Evolutionary conservation across 2,113 vertebrate genomes (phyloP), one percentile per base, ranked within the genome.

Genomic region (Scomber colias): DNA sequence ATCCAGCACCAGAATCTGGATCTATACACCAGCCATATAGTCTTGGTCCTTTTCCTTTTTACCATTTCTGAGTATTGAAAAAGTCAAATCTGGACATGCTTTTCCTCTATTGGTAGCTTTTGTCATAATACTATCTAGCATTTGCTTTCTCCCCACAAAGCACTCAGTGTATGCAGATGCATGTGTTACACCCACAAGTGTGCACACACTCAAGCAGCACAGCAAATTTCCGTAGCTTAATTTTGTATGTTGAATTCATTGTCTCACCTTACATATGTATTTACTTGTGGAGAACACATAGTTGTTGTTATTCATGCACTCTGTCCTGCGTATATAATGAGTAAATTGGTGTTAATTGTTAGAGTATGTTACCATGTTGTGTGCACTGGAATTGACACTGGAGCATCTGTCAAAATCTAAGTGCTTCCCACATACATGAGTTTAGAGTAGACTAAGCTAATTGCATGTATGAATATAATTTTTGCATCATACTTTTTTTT

Each of bases 321-420:
- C 51, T 7, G 15, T 57, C 40, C 3, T 15, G 56, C 59, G 15
- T 59, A 31, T 75, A 57, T 83, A 19, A 17, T 53, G 40, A 54
- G 12, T 67, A 49, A 68, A 71, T 60, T 56, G 27, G 74, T 68
- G 75, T 83, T 77, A 75, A 88, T 81, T 83, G 24, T 5, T 56
- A 4, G 30, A 44, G 13, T 31, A 0, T 13, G 31, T 65, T 57
- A 54, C 30, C 21, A 21, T 68, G 21, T 56, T 55, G 11, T 21
- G 14, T 61, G 16, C 40, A 21, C 5, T 44, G 49, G n/a, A 70
- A 59, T 4, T 21, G 4, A 80, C 62, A 24, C 57, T 6, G 1
- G 51, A 63, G 27, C 75, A 61, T 70, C 64, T 77, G 69, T 80
- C 63, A 55, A 51, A 71, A 40, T 24, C 10, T 13, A 19, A 46